Evolutionary conservation across 1,140 invertebrate species (phyloP).

Genomic region (Zaprionus lachaisei): DNA sequence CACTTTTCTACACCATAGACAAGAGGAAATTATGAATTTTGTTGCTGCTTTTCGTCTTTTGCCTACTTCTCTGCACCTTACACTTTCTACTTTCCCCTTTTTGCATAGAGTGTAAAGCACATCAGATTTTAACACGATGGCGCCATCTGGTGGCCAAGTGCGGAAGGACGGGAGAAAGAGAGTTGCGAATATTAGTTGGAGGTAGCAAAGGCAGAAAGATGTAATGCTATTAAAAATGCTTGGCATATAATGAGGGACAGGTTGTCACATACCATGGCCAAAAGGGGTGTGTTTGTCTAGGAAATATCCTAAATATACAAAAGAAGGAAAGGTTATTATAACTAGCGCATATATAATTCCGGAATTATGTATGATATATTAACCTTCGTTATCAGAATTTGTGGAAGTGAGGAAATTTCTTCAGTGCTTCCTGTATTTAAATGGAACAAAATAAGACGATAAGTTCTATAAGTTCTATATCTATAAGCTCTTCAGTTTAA

Average conservation of each 20-base stretch:
- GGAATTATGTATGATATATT: too few relatives aligned
- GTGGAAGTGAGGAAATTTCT: too few relatives aligned
- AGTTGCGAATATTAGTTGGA: neutral
- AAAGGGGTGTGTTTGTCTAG: neutral
- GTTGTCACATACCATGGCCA: neutral
- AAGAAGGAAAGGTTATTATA: too few relatives aligned
- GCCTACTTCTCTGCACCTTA: neutral
- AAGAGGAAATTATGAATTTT: constrained; percentile 74
- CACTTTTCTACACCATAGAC: constrained; percentile 27
- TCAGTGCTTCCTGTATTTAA: too few relatives aligned
- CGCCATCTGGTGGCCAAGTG: neutral
- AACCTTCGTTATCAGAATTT: too few relatives aligned
- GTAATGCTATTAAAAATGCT: constrained; percentile 4
- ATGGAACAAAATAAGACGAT: too few relatives aligned
- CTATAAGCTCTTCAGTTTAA: too few relatives aligned
- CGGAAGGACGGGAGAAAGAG: neutral
- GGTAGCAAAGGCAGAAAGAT: neutral
- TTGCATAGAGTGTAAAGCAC: neutral
- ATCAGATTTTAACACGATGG: constrained; percentile 12
- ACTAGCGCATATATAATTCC: too few relatives aligned
- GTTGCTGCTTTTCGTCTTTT: constrained; percentile 24
- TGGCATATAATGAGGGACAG: neutral
- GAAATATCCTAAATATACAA: neutral
- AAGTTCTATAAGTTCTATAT: too few relatives aligned
- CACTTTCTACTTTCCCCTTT: neutral